Evolutionary conservation across 2,797 vertebrate species (phyloP), one percentile per base, ranked within the genome.

Genomic region (Coluber constrictor): DNA sequence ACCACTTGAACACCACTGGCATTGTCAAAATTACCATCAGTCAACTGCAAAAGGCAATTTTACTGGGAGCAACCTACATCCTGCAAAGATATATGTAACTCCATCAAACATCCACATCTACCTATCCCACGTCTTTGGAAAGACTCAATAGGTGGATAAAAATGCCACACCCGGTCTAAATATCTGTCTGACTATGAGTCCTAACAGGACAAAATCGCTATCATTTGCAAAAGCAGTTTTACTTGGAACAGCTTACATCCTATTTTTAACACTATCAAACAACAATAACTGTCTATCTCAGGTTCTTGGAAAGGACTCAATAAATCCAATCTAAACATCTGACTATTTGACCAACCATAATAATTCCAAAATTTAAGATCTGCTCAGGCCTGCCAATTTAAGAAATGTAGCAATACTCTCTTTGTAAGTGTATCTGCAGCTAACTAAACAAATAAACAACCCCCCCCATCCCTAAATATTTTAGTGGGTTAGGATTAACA

Each of bases 381-480:
- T 51, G 47, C 47, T 51, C n/a, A 92, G 90, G 92, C 9, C 91
- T 96, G 92, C 94, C 92, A 87, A 87, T 94, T 11, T 94, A 93
- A 94, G 93, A 96, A 96, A 96, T 92, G 61, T 92, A 94, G 83
- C 55, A 90, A 91, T 57, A 74, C 0, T 0, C 93, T 96, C 95
- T 59, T 61, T 95, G 94, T 95, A 89, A 87, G 93, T 95, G 95
- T 96, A 95, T 94, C 90, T 47, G 92, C 93, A 96, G 89, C 79
- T 60, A 61, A 93, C 86, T 92, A 66, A 94, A 94, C 56, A n/a
- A 1, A 16, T 83, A 83, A 83, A 79, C 20, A 43, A 79, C 4
- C 11, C 43, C 37, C 32, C 20, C 37, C 37, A 47, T 47, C 55
- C n/a, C 95, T 97, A 96, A 96, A 96, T 97, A 97, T 97, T 97